Conservation (phyloP, 2,797 vertebrate species). For the Chiroxiphia lanceolata region DNA sequence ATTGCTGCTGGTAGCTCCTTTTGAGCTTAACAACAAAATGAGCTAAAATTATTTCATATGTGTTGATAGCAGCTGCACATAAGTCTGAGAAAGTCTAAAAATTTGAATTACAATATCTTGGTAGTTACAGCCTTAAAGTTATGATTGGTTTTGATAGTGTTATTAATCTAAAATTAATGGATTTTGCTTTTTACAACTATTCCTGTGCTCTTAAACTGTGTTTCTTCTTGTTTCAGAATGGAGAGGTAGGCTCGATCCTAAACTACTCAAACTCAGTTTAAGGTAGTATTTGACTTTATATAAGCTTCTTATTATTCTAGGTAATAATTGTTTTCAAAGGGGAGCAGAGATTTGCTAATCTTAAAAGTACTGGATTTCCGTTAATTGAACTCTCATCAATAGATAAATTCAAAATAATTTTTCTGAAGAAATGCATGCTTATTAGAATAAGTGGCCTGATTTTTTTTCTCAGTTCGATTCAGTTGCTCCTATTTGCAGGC, state of each 20-base stretch:
- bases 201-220: constrained; percentile 21
- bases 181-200: background rate
- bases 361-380: background rate
- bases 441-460: background rate
- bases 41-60: background rate
- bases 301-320: constrained; percentile 2
- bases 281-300: constrained; percentile 70
- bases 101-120: background rate
- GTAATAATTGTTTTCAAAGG: background rate
- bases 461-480: background rate
- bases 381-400: background rate
- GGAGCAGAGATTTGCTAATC: background rate
- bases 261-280: constrained; percentile 47
- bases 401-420: background rate
- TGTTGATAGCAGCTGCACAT: background rate
- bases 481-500: background rate
- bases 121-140: background rate
- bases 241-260: constrained; percentile 82
- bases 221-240: constrained; percentile 81
- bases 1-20: background rate
- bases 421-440: background rate
- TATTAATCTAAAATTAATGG: background rate
- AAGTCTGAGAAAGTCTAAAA: background rate
- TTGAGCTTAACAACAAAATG: background rate
- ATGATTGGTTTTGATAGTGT: background rate